phyloP scores from a whole-genome alignment of 2,888 invertebrate species.

The Keiferia lycopersicella region DNA sequence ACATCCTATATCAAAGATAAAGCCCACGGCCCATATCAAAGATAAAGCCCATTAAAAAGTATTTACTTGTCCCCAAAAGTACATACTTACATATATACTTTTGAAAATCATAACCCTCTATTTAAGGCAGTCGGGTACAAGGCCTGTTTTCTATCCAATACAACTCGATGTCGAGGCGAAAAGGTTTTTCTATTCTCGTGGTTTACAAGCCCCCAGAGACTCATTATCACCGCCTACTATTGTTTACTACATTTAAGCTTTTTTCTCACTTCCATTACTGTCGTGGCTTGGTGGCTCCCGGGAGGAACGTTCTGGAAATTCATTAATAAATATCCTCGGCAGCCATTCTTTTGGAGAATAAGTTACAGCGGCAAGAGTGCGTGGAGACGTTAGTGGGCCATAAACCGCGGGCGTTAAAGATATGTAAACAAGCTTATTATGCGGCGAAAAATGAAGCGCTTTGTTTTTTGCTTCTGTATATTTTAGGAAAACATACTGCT shows the following conservation, averaged over 20 bases:
- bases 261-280: slow-evolving; percentile 61
- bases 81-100: too few relatives aligned
- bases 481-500: too few relatives aligned
- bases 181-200: slow-evolving; percentile 39
- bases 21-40: too few relatives aligned
- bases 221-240: slow-evolving; percentile 46
- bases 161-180: neutral
- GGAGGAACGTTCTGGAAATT: slow-evolving; percentile 49
- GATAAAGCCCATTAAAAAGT: too few relatives aligned
- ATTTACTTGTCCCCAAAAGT: too few relatives aligned
- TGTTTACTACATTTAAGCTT: slow-evolving; percentile 52
- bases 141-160: neutral
- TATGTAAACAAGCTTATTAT: slow-evolving; percentile 31
- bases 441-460: slow-evolving; percentile 35
- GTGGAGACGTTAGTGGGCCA: slow-evolving; percentile 25
- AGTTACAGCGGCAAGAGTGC: slow-evolving; percentile 36
- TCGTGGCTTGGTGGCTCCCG: slow-evolving; percentile 48
- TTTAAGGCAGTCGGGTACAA: too few relatives aligned
- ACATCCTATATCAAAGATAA: too few relatives aligned
- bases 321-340: slow-evolving; percentile 58
- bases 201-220: slow-evolving; percentile 49
- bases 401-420: slow-evolving; percentile 25
- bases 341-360: slow-evolving; percentile 44
- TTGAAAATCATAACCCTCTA: too few relatives aligned
- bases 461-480: slow-evolving; percentile 8